Evolutionary conservation across 2,113 vertebrate genomes (phyloP), one percentile per base, ranked within the genome.

Genomic region (Microcebus murinus): DNA sequence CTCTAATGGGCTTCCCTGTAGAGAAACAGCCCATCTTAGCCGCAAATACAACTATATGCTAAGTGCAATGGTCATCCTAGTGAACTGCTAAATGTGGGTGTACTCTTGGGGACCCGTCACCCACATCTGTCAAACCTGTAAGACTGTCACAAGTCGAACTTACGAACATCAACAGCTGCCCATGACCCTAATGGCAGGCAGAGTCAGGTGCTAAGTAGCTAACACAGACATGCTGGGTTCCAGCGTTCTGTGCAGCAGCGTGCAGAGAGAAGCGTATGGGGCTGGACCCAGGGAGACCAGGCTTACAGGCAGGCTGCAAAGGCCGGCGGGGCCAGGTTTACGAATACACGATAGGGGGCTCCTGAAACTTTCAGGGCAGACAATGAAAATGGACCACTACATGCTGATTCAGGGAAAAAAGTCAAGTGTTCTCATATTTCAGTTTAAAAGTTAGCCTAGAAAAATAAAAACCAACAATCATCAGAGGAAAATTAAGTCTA

Each of bases 21-120:
- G 8, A 52, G n/a, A 29, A 71, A 13, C 18, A 20, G 76, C 25
- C n/a, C 6, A 31, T 20, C n/a, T 34, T 10, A 27, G 65, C 67
- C 0, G 1, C 4, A 45, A 70, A 9, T 8, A 29, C 42, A 34
- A 84, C 17, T n/a, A 15, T 0, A 45, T 7, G 55, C 15, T 20
- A 36, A 31, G 25, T 23, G 57, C 29, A 29, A 17, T 2, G 25
- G 84, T 39, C 61, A 42, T 48, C 20, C 4, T 25, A 57, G 20
- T 12, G 45, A 55, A 63, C 27, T 1, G 3, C 34, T 50, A 18
- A 63, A 79, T 4, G 45, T n/a, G 23, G 50, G 70, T 57, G 57
- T 50, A n/a, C 25, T 21, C 57, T 71, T 50, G 57, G 48, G 50
- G 57, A 77, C 57, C 39, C 42, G 8, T 25, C 17, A 23, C 48